Base-by-base conservation (phyloP, 2,797 vertebrate genomes). In the Arvicola amphibius region DNA sequence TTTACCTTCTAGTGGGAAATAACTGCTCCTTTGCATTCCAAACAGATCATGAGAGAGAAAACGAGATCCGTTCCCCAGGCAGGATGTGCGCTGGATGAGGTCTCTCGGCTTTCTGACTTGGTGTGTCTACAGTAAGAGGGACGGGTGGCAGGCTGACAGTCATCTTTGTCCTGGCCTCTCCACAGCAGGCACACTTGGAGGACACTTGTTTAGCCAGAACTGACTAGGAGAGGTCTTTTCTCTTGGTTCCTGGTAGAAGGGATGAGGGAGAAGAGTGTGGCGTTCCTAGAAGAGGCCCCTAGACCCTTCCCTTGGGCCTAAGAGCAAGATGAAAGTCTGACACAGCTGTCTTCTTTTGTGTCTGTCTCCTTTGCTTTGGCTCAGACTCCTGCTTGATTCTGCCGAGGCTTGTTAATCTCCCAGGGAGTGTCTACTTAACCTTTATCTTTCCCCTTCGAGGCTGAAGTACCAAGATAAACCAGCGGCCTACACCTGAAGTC, bases 1-100 rank as follows among this genome's bases (percentile, higher is more conserved):
- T 92, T 90, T 65, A 65, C 91, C 87, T 97, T 97, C 91, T 40
- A 77, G 27, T n/a, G 79, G 48, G 27, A 86, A 40, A 65, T 86
- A 94, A 34, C 46, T 51, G 88, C 90, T 37, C 69, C 65, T 65
- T 93, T 37, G 61, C 11, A 65, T 53, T 85, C 43, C 29, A 43
- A 84, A 73, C 74, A 85, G 46, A 67, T 32, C 21, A 25, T 29
- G 25, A 83, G 69, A 59, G 83, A 67, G 65, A 86, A 29, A 46
- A 11, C 0, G 32, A n/a, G 63, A 46, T 27, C 27, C 14, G 21
- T 9, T 51, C 32, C 81, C 67, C 48, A 2, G 6, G 76, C 2
- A 12, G 40, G 77, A 34, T 46, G 59, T 61, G 86, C 86, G 2
- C 53, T 34, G 34, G 65, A 56, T 43, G n/a, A 92, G 85, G 40